A percentile compares a stretch with the other conserved stretches of the same genome.
Conservation (phyloP, 2,888 invertebrate species). For the Dasysyrphus tricinctus region DNA sequence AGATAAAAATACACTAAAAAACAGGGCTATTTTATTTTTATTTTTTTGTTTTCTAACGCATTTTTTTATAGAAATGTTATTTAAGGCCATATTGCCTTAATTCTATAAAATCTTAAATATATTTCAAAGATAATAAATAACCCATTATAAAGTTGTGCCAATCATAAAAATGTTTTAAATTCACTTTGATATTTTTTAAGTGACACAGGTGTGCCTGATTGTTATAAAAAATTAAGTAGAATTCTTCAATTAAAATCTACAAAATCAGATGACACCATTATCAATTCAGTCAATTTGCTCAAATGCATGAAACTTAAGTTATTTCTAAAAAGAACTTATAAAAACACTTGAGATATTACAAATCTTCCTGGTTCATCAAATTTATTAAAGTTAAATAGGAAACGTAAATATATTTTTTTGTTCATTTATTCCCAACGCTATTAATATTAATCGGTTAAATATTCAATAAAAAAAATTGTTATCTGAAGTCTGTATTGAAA, state of each 20-base stretch:
- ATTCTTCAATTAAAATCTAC: neutral
- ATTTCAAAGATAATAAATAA: neutral
- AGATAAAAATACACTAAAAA: too few species aligned
- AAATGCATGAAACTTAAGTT: slow-evolving; percentile 10
- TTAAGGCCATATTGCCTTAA: too few species aligned
- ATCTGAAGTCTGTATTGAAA: neutral
- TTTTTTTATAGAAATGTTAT: too few species aligned
- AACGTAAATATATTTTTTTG: neutral
- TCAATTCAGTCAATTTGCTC: slow-evolving; percentile 19
- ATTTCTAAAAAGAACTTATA: neutral
- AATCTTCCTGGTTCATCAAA: neutral
- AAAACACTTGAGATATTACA: neutral
- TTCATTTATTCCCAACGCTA: neutral
- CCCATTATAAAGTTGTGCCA: too few species aligned
- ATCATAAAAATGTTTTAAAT: too few species aligned
- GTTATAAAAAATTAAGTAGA: neutral
- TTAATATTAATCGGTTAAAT: slow-evolving; percentile 10
- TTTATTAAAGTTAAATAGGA: neutral
- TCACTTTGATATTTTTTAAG: slow-evolving; percentile 13
- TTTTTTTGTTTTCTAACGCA: neutral
- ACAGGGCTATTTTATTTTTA: too few species aligned
- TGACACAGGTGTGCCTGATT: slow-evolving; percentile 38
- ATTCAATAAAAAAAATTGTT: neutral
- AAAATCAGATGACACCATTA: neutral
- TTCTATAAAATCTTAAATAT: neutral